Evolutionary conservation across 2,797 vertebrate species (phyloP), one percentile per base, ranked within the genome.

Genomic region (Hydrophis major): DNA sequence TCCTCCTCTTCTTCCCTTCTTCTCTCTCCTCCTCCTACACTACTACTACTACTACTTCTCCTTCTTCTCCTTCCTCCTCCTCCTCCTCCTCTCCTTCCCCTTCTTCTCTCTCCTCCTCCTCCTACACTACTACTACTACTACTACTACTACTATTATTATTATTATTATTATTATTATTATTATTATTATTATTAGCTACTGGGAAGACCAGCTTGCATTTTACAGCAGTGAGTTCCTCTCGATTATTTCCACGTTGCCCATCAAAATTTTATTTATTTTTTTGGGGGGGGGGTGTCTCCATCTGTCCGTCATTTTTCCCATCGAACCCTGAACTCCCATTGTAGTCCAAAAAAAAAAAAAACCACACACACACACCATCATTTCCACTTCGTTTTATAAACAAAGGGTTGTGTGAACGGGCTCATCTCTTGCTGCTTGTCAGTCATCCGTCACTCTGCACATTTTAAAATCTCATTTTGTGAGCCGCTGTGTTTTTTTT

Each of bases 391-490:
- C 18, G 3, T 78, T 78, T 42, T 78, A 2, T 10, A 32, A 42
- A 0, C 0, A 6, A 3, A 16, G 5, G n/a, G 63, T 2, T 32
- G 63, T 66, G 63, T 28, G 63, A 66, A n/a, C 14, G 63, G 2
- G 2, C 7, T n/a, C 32, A 0, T 37, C 16, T 37, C 66, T 14
- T 6, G 2, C 2, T 37, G 2, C n/a, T 4, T 3, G 10, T 28
- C 13, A 12, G 4, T 42, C 47, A 6, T 69, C 11, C 2, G 1
- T 27, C 42, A 4, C 4, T 16, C 60, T 28, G 12, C 27, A 13
- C 7, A 1, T 42, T 59, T 57, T 3, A 32, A 50, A 27, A 18
- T 20, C 42, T 47, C 1, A 8, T 66, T 89, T 12, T 59, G 87
- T 6, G 25, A 25, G 18, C 32, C 3, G 3, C 6, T 20, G 18